Conservation (phyloP, 2,888 invertebrate species). For the Ochropacha duplaris region DNA sequence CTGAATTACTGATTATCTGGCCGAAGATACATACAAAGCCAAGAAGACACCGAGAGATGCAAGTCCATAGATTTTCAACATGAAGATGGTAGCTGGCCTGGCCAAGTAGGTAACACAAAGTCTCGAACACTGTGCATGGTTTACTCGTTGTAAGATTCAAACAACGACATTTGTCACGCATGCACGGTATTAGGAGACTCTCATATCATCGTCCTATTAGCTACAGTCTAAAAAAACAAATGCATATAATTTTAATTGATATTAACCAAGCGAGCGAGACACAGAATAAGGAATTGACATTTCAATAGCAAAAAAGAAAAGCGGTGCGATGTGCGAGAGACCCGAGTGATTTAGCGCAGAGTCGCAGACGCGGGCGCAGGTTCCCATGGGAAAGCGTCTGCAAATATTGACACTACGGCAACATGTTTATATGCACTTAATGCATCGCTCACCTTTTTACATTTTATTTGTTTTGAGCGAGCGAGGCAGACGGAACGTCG, state of each 20-base stretch:
- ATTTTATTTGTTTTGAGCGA: constrained; percentile 76
- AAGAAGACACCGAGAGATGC: too few species aligned
- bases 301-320: constrained; percentile 78
- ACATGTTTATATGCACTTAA: constrained; percentile 83
- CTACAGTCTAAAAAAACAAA: constrained; percentile 19
- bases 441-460: constrained; percentile 80
- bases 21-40: too few species aligned
- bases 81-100: too few species aligned
- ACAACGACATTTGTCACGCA: too few species aligned
- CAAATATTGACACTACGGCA: constrained; percentile 81
- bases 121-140: too few species aligned
- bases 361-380: constrained; percentile 42
- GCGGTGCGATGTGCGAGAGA: constrained; percentile 41
- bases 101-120: too few species aligned
- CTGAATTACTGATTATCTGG: too few species aligned
- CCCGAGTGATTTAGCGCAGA: constrained; percentile 73
- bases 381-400: constrained; percentile 80
- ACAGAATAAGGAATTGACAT: constrained; percentile 64
- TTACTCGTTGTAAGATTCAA: too few species aligned
- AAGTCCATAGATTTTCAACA: too few species aligned
- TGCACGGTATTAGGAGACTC: too few species aligned
- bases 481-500: constrained; percentile 76
- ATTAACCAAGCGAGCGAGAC: constrained; percentile 44
- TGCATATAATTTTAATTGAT: constrained; percentile 52
- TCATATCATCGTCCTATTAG: background rate